phyloP scores from a whole-genome alignment of 2,888 invertebrate species.

The Syrphus vitripennis region DNA sequence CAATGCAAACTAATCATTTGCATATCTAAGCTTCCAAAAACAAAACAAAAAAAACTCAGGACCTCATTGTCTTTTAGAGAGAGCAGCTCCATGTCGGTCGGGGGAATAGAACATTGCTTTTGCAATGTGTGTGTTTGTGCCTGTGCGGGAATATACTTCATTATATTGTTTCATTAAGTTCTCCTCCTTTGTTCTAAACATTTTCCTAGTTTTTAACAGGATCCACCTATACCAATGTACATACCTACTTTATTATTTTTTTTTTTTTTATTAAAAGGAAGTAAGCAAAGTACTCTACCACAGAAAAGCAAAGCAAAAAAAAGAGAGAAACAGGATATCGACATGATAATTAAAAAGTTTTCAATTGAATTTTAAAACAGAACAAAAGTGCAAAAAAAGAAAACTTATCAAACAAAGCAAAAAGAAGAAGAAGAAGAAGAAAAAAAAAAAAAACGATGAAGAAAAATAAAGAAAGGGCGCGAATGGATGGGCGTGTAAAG shows the following conservation, averaged over 20 bases:
- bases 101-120: background rate
- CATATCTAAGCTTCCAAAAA: conserved; percentile 31
- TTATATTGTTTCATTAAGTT: conserved; percentile 45
- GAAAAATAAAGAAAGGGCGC: background rate
- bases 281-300: background rate
- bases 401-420: conserved; percentile 22
- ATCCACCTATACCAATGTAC: background rate
- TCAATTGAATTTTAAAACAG: conserved; percentile 63
- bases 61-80: conserved; percentile 5
- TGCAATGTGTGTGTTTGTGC: background rate
- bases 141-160: conserved; percentile 16
- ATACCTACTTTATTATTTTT: background rate
- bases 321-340: conserved; percentile 29
- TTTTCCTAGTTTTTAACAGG: background rate
- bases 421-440: background rate
- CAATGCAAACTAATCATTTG: conserved; percentile 54
- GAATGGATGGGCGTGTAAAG: conserved; percentile 5
- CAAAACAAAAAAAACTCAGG: background rate
- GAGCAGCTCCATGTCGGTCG: background rate
- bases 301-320: conserved; percentile 11
- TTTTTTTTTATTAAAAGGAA: background rate
- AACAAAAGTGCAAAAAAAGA: conserved; percentile 23
- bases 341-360: conserved; percentile 69
- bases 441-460: background rate
- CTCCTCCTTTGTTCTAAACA: conserved; percentile 20